Base-by-base conservation (phyloP, 2,113 vertebrate genomes). In the Vicugna pacos region DNA sequence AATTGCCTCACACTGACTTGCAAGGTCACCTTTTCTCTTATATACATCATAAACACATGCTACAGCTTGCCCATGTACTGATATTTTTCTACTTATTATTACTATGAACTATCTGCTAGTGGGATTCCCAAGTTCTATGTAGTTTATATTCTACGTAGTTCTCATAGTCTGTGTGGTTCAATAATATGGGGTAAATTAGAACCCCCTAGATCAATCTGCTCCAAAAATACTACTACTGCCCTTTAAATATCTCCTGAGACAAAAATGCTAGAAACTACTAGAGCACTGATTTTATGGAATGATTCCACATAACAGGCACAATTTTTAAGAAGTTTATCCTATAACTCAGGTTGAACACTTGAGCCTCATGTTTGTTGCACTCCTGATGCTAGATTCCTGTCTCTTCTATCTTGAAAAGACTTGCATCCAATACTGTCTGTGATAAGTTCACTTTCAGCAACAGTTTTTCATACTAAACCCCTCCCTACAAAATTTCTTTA, bases 191-290 rank as follows among this genome's bases (percentile, higher is more conserved):
- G 30, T 84, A 92, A 64, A 83, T 75, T 73, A 83, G 26, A 35
- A 46, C 2, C 7, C 19, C 72, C 17, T 38, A n/a, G 19, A 83
- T 72, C 28, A 89, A 73, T 73, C 22, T 83, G 4, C 5, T 32
- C 22, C 54, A 4, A 32, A 82, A 92, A 9, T 56, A 32, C 35
- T 86, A 93, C 0, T 87, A 93, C 0, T 87, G 30, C 8, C 15
- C 35, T 94, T 82, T 50, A 92, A 96, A 90, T 26, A 73, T 60
- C 81, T 50, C 62, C 52, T 82, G 30, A 95, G 77, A 92, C 22
- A 77, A 81, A 82, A 83, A 83, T 42, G 62, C 7, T 90, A 67
- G 70, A 52, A 93, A 42, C 62, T 35, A 85, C n/a, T 89, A 77
- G 46, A 84, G 20, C 54, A n/a, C 15, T 69, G 24, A 87, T 54